Evolutionary conservation across 37 sponge, comb jelly and placozoan genomes (phyloP), one percentile per base, ranked within the genome.

Genomic region (Tethya wilhelma): DNA sequence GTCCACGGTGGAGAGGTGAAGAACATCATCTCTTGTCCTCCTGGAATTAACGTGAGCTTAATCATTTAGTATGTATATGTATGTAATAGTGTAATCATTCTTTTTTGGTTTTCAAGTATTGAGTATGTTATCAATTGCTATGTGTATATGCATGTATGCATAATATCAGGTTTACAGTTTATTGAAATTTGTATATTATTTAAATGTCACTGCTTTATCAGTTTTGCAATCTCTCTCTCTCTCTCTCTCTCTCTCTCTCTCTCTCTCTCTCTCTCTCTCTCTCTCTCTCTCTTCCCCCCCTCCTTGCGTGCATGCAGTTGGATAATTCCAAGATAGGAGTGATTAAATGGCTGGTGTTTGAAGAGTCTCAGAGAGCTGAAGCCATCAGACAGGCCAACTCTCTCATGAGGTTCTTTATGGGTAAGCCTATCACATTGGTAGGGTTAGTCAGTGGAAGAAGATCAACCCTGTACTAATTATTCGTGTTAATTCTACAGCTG

Each of bases 291-390:
- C 59, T 58, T n/a, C 4, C 26, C 4, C 23, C 26, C 26, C 2
- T 28, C 26, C 26, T 28, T 58, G 6, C 28, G 5, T 58, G 17
- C 25, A 53, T 1, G n/a, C 57, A 88, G 88, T 26, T 66, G 41
- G 88, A 99, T 73, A 36, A 33, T 28, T 69, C 67, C 75, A 91
- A 91, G 65, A 91, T 99, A 20, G 63, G 79, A 2, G 93, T 87
- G 6, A 83, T 99, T 37, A 67, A 75, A n/a, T 99, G 99, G 99
- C 86, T 99, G 71, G 60, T 93, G 33, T 96, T 90, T 83, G 91
- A 96, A 22, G 73, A 89, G 39, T 45, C 84, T 6, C 99, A 99
- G 78, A 74, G 97, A 20, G 64, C 45, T 36, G 97, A 94, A 33
- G 95, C 95, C 17, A 71, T 99, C 14, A 49, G 43, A 4, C 93